phyloP scores from a whole-genome alignment of 2,113 vertebrate genomes.

The Trinectes maculatus region DNA sequence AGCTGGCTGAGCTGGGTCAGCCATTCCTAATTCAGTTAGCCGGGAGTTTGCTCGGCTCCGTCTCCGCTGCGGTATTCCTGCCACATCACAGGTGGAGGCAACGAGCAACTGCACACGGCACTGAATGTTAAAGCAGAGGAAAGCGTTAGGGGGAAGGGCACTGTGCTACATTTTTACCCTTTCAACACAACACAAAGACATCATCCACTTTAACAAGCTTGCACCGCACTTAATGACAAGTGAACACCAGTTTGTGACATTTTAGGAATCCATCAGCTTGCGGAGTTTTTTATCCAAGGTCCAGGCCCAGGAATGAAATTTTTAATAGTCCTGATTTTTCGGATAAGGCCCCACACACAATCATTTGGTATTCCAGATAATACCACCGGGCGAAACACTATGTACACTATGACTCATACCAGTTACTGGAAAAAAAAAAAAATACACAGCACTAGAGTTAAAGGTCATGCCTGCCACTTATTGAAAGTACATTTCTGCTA shows the following conservation, averaged over 20 bases:
- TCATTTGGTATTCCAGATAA: slow-evolving; percentile 19
- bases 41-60: slow-evolving; percentile 64
- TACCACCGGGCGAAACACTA: background rate
- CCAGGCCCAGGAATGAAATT: background rate
- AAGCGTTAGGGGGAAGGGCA: slow-evolving; percentile 13
- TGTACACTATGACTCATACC: slow-evolving; percentile 29
- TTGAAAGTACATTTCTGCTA: slow-evolving; percentile 27
- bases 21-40: slow-evolving; percentile 36
- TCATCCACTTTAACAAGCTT: slow-evolving; percentile 22
- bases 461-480: slow-evolving; percentile 65
- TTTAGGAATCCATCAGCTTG: slow-evolving; percentile 10
- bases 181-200: slow-evolving; percentile 20
- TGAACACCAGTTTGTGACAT: background rate
- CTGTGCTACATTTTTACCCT: slow-evolving; percentile 30
- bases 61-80: slow-evolving; percentile 71
- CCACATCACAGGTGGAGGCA: slow-evolving; percentile 72
- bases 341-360: slow-evolving; percentile 1
- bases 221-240: background rate
- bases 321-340: background rate
- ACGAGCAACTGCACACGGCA: slow-evolving; percentile 49
- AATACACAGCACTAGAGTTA: slow-evolving; percentile 51
- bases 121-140: slow-evolving; percentile 39
- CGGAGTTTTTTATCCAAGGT: slow-evolving; percentile 9
- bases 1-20: slow-evolving; percentile 42
- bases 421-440: slow-evolving; percentile 27